These are phyloP conservation scores for Lasioglossum vierecki DNA, from an alignment of 2,888 invertebrate species.

Conservation along the genomic window DNA sequence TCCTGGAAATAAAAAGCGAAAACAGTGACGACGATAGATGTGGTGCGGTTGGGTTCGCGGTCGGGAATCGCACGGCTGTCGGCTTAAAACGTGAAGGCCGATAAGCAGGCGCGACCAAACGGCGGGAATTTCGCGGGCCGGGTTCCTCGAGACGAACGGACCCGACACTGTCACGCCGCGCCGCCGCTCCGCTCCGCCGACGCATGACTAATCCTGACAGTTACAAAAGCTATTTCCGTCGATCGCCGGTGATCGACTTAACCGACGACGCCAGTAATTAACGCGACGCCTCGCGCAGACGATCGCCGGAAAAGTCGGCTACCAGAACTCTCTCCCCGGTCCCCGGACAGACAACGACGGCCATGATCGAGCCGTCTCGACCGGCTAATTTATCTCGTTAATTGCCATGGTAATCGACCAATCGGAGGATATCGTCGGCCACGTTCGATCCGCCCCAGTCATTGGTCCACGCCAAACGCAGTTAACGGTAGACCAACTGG, in stretches of 20 bases:
- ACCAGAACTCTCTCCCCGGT: not conserved
- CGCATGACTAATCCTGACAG: slow-evolving; percentile 66
- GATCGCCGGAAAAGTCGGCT: slow-evolving; percentile 35
- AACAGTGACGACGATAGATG: not conserved
- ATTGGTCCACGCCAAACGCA: slow-evolving; percentile 61
- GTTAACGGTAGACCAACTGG: slow-evolving; percentile 58
- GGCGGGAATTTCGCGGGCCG: slow-evolving; percentile 56
- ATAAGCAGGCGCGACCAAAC: slow-evolving; percentile 71
- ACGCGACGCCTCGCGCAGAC: slow-evolving; percentile 43
- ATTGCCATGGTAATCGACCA: slow-evolving; percentile 64
- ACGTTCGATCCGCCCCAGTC: slow-evolving; percentile 28
- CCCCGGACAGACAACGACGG: not conserved
- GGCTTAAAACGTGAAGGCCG: slow-evolving; percentile 62
- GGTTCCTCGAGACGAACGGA: slow-evolving; percentile 9
- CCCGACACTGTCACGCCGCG: slow-evolving; percentile 48
- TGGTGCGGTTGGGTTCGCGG: slow-evolving; percentile 5
- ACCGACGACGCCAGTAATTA: slow-evolving; percentile 62
- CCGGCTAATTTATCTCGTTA: slow-evolving; percentile 67
- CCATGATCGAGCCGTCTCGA: slow-evolving; percentile 49
- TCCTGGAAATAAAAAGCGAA: not conserved
- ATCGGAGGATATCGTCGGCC: slow-evolving; percentile 40
- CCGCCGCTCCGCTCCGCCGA: slow-evolving; percentile 29
- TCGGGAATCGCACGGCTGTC: slow-evolving; percentile 53
- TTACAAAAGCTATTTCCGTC: slow-evolving; percentile 64
- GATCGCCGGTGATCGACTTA: slow-evolving; percentile 63